Conservation (phyloP, 2,113 vertebrate species). For the Candoia aspera region DNA sequence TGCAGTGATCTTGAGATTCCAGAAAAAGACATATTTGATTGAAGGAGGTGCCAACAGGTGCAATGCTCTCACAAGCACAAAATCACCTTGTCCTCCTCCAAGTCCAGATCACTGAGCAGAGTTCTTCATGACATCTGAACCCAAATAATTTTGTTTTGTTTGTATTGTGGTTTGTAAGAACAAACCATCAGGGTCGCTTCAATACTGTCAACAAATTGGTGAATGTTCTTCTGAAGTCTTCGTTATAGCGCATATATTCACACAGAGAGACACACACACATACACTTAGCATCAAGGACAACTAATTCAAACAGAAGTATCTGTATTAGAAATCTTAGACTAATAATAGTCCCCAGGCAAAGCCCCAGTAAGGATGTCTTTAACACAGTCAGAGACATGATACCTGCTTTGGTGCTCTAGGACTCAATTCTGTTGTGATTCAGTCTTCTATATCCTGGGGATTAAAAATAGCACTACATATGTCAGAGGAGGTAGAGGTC, state of each 20-base stretch:
- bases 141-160: not conserved
- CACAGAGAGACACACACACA: too few species aligned
- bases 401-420: not conserved
- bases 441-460: conserved; percentile 17
- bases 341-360: not conserved
- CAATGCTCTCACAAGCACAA: not conserved
- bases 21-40: not conserved
- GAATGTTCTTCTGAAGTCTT: not conserved
- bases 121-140: not conserved
- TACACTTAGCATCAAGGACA: not conserved
- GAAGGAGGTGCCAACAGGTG: not conserved
- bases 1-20: not conserved
- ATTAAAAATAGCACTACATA: conserved; percentile 25
- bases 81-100: not conserved
- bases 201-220: not conserved
- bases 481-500: conserved; percentile 19
- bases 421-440: conserved; percentile 8
- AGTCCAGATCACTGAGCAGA: not conserved
- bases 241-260: not conserved
- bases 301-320: not conserved
- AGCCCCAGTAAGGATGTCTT: not conserved
- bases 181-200: not conserved
- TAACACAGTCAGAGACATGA: conserved; percentile 1
- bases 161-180: not conserved
- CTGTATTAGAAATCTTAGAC: not conserved